Base-by-base conservation (phyloP, 2,113 vertebrate species). In the Empidonax alnorum region DNA sequence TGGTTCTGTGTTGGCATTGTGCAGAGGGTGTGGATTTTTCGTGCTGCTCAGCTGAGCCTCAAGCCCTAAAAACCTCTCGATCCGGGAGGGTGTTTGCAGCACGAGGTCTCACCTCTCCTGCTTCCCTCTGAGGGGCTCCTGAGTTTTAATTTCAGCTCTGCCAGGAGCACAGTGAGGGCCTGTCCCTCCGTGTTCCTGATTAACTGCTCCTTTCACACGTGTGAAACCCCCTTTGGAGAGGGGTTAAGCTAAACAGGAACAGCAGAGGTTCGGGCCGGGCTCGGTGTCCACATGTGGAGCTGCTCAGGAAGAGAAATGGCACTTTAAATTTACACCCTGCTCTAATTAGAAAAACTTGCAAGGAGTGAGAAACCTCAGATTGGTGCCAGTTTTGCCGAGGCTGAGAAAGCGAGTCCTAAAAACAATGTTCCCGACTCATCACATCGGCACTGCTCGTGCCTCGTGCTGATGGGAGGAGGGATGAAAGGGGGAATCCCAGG, bases 241-340 rank as follows among this genome's bases (percentile, higher is more conserved):
- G 2, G 50, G 63, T 65, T 69, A 10, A 93, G 37, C 75, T 49
- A 15, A 19, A 11, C 59, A 67, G 82, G 67, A 94, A 4, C 79
- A 71, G 24, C 28, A 0, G 3, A 30, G 58, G 31, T 14, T 87
- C 73, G 49, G 46, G 18, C 53, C 49, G 69, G 33, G 42, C 85
- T 77, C 31, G 69, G 52, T 81, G 76, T 95, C 83, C 73, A 12
- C 86, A 61, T 31, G 12, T 71, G 80, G 83, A 93, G 53, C 75
- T 69, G 12, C 6, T 93, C 74, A 62, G 84, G 62, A 69, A 69
- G 49, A 27, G 81, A 44, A 53, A 9, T 5, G 37, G 31, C 53
- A 6, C 78, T 83, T 87, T 1, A 8, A 50, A 68, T 96, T 73
- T 50, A 20, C 81, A 69, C 67, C 58, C 58, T 16, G 5, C 53